phyloP scores from a whole-genome alignment of 2,797 vertebrate species.

The Fundulus diaphanus region DNA sequence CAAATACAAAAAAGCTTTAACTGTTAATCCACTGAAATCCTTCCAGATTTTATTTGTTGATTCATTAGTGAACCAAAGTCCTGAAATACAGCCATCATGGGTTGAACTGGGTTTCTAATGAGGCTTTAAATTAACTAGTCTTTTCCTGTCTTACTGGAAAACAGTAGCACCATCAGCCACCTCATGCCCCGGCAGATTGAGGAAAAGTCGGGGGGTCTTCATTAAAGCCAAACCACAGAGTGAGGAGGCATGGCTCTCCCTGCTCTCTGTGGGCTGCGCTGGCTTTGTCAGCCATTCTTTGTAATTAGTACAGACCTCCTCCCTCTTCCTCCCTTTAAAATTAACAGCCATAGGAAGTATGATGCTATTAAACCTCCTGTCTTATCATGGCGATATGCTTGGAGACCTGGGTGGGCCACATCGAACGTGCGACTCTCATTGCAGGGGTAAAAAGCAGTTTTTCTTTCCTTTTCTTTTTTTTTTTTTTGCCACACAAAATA shows the following conservation, averaged over 20 bases:
- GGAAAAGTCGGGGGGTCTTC: conserved; percentile 62
- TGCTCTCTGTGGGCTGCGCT: conserved; percentile 46
- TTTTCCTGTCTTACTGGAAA: conserved; percentile 67
- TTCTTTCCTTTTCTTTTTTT: no score
- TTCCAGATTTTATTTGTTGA: not conserved
- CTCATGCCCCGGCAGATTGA: conserved; percentile 41
- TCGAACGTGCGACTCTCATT: conserved; percentile 3
- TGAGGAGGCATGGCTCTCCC: conserved; percentile 30
- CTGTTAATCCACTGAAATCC: not conserved
- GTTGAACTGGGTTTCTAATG: conserved; percentile 45
- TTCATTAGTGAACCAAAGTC: conserved; percentile 22
- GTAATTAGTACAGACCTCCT: conserved; percentile 74
- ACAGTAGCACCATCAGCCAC: conserved; percentile 56
- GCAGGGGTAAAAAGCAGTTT: not conserved
- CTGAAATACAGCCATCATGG: conserved; percentile 29
- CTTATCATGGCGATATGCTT: conserved; percentile 63
- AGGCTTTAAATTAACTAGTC: conserved; percentile 39
- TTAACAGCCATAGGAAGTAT: conserved; percentile 72
- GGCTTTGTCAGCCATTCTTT: conserved; percentile 71
- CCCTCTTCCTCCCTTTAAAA: conserved; percentile 68
- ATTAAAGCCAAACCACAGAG: conserved; percentile 68
- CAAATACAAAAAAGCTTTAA: not conserved
- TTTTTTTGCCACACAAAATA: not conserved
- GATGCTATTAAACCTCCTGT: conserved; percentile 64
- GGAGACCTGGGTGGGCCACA: conserved; percentile 50